Base-by-base conservation (phyloP, 2,888 invertebrate genomes). In the Phalera bucephala region DNA sequence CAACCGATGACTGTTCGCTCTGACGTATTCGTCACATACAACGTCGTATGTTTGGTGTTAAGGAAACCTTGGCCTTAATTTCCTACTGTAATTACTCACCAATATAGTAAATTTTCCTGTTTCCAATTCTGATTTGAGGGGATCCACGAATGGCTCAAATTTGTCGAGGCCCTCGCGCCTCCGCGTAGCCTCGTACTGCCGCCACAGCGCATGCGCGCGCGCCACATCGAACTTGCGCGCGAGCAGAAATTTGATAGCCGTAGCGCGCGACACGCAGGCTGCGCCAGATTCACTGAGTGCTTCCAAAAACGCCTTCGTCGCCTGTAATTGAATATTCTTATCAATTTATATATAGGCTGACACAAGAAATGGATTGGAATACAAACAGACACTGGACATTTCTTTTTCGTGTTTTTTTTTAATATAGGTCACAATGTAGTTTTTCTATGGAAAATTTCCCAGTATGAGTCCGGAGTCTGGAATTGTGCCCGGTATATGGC, bases 81-180 rank as follows among this genome's bases (percentile, higher is more conserved):
- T n/a, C n/a, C n/a, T n/a, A n/a, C n/a, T n/a, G n/a, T n/a, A n/a
- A n/a, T n/a, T 26, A 81, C 93, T 91, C 77, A 97, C 97, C 93
- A 99, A 90, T 75, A 99, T 95, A 55, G 98, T 98, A 84, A 99
- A 98, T 91, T 99, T 99, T 58, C 97, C 97, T 37, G 98, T 97
- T 65, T 93, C 93, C 46, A 99, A 86, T 90, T 99, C 99, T 21
- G 93, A 93, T 68, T 94, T 93, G 32, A 99, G 91, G 1, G 96
- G 96, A 66, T 97, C 96, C 64, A 93, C 92, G 55, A 92, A 91
- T 1, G 97, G 95, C 80, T 98, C 94, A 64, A 99, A 95, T 64
- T 93, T 91, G 50, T 92, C 93, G 47, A 99, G 92, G 33, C 96
- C 96, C 87, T 99, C 98, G 48, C 95, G 92, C 46, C 94, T 92